Base-by-base conservation (phyloP, 2,797 vertebrate genomes). In the Pteropus rufus region DNA sequence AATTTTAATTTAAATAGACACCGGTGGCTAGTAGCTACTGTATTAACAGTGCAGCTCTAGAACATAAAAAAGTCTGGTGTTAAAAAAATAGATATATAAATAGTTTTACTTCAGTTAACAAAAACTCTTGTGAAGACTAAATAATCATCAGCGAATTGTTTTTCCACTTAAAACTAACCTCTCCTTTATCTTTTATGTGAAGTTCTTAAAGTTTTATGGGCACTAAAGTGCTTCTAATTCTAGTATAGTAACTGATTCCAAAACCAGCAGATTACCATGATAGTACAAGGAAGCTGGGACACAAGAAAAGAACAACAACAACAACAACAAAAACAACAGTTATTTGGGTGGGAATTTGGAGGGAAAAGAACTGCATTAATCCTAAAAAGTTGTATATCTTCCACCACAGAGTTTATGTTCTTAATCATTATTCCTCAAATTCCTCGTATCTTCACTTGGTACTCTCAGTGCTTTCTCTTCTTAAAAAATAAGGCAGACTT, bases 1-100 rank as follows among this genome's bases (percentile, higher is more conserved):
- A 64, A 84, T 52, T 92, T 89, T 65, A 89, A 79, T 92, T 85
- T 84, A 79, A 88, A 92, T 44, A 88, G 23, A 70, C 4, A 72
- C 39, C 31, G 1, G 0, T 41, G 10, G 29, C 52, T 58, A 87
- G 31, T 56, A n/a, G 36, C 11, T 84, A 49, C 29, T 70, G 11
- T 39, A 83, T 1, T 36, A 11, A 92, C 7, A 80, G 49, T 4
- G 36, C 7, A 81, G 56, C 36, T 67, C 26, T 24, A 85, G 26
- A 89, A n/a, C 65, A 69, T 41, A 65, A 34, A 46, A 69, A 60
- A 49, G 24, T 72, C 39, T 82, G 7, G 58, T 77, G 34, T 91
- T 82, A 75, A 81, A 89, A 77, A 77, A 91, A 62, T 1, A 73
- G 10, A 81, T 29, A 29, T 12, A 83, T 41, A 69, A 36, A 49